Base-by-base conservation (phyloP, 1,140 invertebrate genomes). In the Cecropterus lyciades region DNA sequence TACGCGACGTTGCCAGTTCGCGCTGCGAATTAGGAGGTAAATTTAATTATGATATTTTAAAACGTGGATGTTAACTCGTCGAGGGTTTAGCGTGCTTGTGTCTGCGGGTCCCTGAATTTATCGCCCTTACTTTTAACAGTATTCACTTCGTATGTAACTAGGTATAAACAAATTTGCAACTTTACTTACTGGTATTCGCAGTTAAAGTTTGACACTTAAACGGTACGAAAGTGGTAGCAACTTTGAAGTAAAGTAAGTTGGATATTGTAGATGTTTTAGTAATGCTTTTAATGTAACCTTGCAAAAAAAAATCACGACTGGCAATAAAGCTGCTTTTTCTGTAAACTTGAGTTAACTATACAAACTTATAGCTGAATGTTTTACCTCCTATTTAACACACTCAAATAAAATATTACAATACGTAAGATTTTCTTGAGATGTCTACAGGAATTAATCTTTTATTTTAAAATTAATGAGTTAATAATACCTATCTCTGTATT, bases 1-100 rank as follows among this genome's bases (percentile, higher is more conserved):
- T 57, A 73, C 84, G 87, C 85, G 84, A 85, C 85, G 87, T 90
- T 88, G 85, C 85, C 87, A 83, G 77, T 76, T 81, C 75, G 77
- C 76, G 77, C 73, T 78, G 68, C 70, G 77, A 77, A 77, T 72
- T 80, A 78, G 67, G 77, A 90, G 85, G 87, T 90, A 88, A 90
- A 77, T 70, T 63, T 80, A 77, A 79, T 72, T 76, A 77, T 70
- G 75, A 78, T 79, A 82, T 74, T 79, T 77, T 72, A 65, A 69
- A 45, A 52, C 57, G 52, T 52, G 46, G 14, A 69, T 45, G 62
- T 42, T 40, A 65, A 64, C 30, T 49, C 17, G 15, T 60, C n/a
- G 45, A 57, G 24, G 16, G 16, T 20, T 11, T 9, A 11, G 24
- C 17, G 45, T 37, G 51, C 24, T 48, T 62, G 57, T 62, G 57